Percentiles rank a stretch among this genome's conserved stretches.
Evolutionary conservation across 2,888 invertebrate genomes (phyloP).

Genomic region (Ormyrus pomaceus): DNA sequence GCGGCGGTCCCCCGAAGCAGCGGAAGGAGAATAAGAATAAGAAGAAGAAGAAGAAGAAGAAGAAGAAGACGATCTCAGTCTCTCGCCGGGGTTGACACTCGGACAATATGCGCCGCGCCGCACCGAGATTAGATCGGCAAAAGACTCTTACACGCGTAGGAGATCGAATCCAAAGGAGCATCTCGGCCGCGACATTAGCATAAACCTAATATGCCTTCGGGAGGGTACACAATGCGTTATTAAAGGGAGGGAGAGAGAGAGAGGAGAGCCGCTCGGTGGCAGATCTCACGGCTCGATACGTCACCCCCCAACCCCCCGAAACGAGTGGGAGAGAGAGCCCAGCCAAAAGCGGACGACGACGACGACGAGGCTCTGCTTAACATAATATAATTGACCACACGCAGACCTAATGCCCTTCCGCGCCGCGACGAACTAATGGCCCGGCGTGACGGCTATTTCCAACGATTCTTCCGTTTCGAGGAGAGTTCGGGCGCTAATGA

Average conservation of each 20-base stretch:
- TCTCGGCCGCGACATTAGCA: slow-evolving; percentile 69
- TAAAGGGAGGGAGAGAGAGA: slow-evolving; percentile 63
- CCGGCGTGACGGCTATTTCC: neutral
- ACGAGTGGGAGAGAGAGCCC: no score
- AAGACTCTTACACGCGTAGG: neutral
- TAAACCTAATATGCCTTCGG: slow-evolving; percentile 73
- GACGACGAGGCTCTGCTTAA: slow-evolving; percentile 71
- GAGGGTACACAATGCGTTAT: slow-evolving; percentile 72
- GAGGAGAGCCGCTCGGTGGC: slow-evolving; percentile 42
- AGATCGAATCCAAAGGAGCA: slow-evolving; percentile 57
- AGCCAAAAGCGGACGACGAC: slow-evolving; percentile 31
- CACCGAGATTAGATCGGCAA: slow-evolving; percentile 64
- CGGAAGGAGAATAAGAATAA: neutral
- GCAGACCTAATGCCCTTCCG: slow-evolving; percentile 72
- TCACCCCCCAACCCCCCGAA: slow-evolving; percentile 56
- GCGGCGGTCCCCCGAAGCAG: neutral
- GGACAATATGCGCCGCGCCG: slow-evolving; percentile 22
- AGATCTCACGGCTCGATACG: slow-evolving; percentile 67
- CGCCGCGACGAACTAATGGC: slow-evolving; percentile 69
- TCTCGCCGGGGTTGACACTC: slow-evolving; percentile 44
- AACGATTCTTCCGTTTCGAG: no score
- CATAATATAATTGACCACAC: slow-evolving; percentile 76
- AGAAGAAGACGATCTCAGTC: neutral
- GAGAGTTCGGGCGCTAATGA: slow-evolving; percentile 55
- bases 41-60: no score